A percentile compares a stretch with the other conserved stretches of the same genome.
These are phyloP conservation scores for Phyllotreta striolata DNA, from an alignment of 2,888 invertebrate genomes.

Conservation along the genomic window DNA sequence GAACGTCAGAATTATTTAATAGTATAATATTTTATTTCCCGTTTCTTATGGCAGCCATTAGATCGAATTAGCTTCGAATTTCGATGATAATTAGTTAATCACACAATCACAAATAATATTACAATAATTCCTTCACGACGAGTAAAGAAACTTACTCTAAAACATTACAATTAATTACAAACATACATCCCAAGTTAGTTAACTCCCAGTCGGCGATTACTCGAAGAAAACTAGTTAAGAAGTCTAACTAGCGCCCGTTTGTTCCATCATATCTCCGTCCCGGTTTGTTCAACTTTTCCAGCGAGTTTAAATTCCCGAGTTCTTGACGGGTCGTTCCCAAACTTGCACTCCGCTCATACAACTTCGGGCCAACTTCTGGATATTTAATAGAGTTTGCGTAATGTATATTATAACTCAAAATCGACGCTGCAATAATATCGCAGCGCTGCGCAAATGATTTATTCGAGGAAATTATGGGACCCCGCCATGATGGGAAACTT, in stretches of 20 bases:
- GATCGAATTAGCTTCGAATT: conserved; percentile 13
- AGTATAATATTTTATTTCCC: conserved; percentile 23
- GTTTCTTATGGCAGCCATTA: conserved; percentile 11
- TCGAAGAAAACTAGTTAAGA: conserved; percentile 14
- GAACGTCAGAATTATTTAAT: conserved; percentile 19
- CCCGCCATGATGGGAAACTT: conserved; percentile 20
- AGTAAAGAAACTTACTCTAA: too few relatives aligned
- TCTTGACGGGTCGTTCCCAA: conserved; percentile 28
- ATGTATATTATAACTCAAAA: conserved; percentile 45
- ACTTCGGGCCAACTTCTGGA: conserved; percentile 41
- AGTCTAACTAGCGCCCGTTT: background rate
- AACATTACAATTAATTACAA: too few relatives aligned
- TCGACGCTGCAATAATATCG: conserved; percentile 38
- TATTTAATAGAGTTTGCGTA: conserved; percentile 47
- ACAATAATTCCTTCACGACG: too few relatives aligned
- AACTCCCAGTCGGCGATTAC: conserved; percentile 4
- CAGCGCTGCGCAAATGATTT: conserved; percentile 30
- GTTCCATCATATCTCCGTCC: conserved; percentile 11
- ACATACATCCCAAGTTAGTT: background rate
- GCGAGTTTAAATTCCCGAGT: conserved; percentile 16
- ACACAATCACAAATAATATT: background rate
- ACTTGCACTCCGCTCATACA: conserved; percentile 40
- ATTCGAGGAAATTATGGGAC: conserved; percentile 32
- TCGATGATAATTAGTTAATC: conserved; percentile 15
- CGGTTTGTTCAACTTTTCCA: conserved; percentile 12